Evolutionary conservation across 1,140 invertebrate genomes (phyloP), one percentile per base, ranked within the genome.

Genomic region (Drosophila repletoides): DNA sequence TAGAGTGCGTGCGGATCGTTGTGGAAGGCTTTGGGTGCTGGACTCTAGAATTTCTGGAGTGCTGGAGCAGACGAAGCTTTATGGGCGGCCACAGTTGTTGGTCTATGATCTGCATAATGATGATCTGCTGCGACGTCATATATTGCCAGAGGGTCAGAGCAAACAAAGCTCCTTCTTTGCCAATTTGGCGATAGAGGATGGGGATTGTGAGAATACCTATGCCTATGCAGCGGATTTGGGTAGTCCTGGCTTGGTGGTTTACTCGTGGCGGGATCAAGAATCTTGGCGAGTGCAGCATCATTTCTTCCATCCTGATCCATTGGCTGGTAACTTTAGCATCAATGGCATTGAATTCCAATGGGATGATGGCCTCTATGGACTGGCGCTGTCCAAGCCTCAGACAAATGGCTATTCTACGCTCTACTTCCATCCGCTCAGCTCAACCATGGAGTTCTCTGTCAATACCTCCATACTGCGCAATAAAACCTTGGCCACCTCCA

Each of bases 341-440:
- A 93, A 92, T 48, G 95, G 94, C 21, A 91, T 94, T 22, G 93
- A 92, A 52, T 96, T 96, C 84, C 93, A 93, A 61, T 95, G 95
- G 94, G 92, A 92, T 3, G 95, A 96, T 77, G 95, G 94, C 5
- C 76, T 96, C 0, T 95, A 95, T 49, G 95, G 95, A 0, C 84
- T 96, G 36, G 93, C 93, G 0, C 69, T 95, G 5, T 92, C 93
- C 2, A 92, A 92, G 3, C 92, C 93, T 0, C 92, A 92, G 36
- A 64, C 89, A 1, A 93, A 95, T 55, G 94, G 94, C 21, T 95
- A 91, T 76, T 93, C 94, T 53, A 95, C 93, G 0, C 75, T 96
- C 1, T 96, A 95, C 69, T 96, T 96, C 91, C 95, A 96, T 87
- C 94, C 95, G 0, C 91, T 96, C 69, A 93, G 94, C 6, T 95